These are phyloP conservation scores for Rhinopomastus cyanomelas DNA, from an alignment of 2,113 vertebrate species.

Conservation along the genomic window DNA sequence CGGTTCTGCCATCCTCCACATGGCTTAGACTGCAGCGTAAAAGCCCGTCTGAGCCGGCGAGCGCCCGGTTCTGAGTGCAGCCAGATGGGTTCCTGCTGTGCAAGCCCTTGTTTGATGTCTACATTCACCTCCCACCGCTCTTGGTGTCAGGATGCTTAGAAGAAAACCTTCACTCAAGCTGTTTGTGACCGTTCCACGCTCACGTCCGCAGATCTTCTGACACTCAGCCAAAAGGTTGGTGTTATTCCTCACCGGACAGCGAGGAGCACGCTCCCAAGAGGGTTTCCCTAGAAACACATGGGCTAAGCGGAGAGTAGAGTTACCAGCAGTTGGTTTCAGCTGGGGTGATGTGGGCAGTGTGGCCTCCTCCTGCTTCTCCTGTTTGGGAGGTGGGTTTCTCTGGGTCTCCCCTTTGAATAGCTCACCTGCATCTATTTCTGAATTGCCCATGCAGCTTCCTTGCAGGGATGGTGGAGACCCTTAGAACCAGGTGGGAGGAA, in stretches of 20 bases:
- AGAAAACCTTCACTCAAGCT: constrained; percentile 52
- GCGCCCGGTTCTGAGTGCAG: constrained; percentile 57
- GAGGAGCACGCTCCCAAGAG: neutral
- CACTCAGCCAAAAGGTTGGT: neutral
- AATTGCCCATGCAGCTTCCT: neutral
- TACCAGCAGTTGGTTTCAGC: neutral
- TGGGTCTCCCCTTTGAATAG: neutral
- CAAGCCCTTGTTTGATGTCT: constrained; percentile 51
- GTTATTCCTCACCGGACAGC: neutral
- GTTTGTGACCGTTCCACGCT: constrained; percentile 15
- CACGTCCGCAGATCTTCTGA: neutral
- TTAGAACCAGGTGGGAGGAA: neutral
- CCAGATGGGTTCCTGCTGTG: constrained; percentile 67
- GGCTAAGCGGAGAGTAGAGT: neutral
- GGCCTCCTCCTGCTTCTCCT: neutral
- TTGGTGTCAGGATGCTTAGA: constrained; percentile 26
- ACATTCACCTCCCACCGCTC: constrained; percentile 42
- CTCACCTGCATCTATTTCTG: neutral
- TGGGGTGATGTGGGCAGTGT: neutral
- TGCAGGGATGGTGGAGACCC: neutral
- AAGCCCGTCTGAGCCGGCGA: constrained; percentile 43
- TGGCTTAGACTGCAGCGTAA: constrained; percentile 49
- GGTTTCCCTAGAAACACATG: neutral
- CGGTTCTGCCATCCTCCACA: constrained; percentile 61
- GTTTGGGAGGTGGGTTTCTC: neutral